Conservation (phyloP, 2,113 vertebrate genomes). For the Sakesphorus luctuosus region DNA sequence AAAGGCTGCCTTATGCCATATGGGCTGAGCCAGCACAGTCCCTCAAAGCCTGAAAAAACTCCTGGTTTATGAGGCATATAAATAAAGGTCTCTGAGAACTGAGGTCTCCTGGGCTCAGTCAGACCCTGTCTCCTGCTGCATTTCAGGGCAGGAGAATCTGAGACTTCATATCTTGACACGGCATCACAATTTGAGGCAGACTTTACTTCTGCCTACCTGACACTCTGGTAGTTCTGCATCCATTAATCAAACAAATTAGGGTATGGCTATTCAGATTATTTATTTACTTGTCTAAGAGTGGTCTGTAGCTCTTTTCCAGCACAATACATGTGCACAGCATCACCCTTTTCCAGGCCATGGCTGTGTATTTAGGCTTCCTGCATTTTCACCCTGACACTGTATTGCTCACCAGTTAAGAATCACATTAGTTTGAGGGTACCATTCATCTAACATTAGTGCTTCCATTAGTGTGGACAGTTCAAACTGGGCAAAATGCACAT, state of each 20-base stretch:
- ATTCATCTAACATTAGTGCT: constrained; percentile 17
- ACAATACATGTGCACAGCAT: not conserved
- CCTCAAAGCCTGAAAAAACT: not conserved
- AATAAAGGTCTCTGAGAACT: not conserved
- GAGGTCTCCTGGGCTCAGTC: not conserved
- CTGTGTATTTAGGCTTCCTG: not conserved
- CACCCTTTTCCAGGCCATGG: not conserved
- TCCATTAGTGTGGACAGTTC: constrained; percentile 38
- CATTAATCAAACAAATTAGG: not conserved
- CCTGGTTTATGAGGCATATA: not conserved
- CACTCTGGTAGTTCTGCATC: not conserved
- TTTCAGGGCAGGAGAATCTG: not conserved
- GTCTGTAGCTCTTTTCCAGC: not conserved
- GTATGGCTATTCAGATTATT: not conserved
- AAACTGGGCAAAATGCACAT: constrained; percentile 26
- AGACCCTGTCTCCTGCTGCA: not conserved
- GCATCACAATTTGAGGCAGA: not conserved
- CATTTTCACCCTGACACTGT: not conserved
- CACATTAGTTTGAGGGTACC: not conserved
- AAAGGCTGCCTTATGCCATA: not conserved
- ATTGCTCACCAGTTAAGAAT: not conserved
- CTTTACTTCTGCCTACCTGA: not conserved
- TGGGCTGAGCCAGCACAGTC: constrained; percentile 41
- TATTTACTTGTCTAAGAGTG: not conserved
- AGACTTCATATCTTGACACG: not conserved